These are phyloP conservation scores for Progne subis DNA, from an alignment of 2,113 vertebrate species.

Conservation along the genomic window DNA sequence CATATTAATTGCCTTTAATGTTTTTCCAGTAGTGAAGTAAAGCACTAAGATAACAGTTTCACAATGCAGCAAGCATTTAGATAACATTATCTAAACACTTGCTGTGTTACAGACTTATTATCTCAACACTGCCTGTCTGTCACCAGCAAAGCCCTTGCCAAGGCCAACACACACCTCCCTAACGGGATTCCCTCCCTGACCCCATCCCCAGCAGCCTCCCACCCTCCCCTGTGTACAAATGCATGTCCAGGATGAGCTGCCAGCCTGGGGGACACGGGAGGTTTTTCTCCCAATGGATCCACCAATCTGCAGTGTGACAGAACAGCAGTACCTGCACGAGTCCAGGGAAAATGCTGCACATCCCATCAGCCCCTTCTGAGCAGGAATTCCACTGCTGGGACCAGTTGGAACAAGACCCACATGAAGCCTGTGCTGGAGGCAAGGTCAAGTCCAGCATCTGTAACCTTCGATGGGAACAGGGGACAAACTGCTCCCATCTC, in stretches of 20 bases:
- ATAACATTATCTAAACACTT: constrained; percentile 58
- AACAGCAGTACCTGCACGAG: not conserved
- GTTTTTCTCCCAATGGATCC: not conserved
- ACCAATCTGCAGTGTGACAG: not conserved
- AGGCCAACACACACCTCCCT: constrained; percentile 13
- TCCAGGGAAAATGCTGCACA: not conserved
- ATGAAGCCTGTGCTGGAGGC: not conserved
- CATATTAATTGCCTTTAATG: constrained; percentile 54
- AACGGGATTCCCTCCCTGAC: not conserved
- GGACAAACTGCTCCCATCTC: not conserved
- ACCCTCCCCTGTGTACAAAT: not conserved
- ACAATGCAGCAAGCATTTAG: constrained; percentile 50
- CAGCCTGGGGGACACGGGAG: not conserved
- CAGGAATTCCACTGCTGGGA: not conserved
- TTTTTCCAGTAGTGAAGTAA: constrained; percentile 37
- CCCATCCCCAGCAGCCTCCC: not conserved
- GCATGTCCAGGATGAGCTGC: not conserved
- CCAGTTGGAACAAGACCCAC: not conserved
- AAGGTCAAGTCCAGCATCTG: accelerated
- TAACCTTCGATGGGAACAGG: not conserved
- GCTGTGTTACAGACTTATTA: constrained; percentile 29
- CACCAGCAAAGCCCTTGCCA: constrained; percentile 56
- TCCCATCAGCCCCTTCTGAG: not conserved
- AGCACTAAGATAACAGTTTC: constrained; percentile 53
- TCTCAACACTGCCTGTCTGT: constrained; percentile 48